Evolutionary conservation across 2,888 invertebrate genomes (phyloP).

Genomic region (Cheilosia scutellata): DNA sequence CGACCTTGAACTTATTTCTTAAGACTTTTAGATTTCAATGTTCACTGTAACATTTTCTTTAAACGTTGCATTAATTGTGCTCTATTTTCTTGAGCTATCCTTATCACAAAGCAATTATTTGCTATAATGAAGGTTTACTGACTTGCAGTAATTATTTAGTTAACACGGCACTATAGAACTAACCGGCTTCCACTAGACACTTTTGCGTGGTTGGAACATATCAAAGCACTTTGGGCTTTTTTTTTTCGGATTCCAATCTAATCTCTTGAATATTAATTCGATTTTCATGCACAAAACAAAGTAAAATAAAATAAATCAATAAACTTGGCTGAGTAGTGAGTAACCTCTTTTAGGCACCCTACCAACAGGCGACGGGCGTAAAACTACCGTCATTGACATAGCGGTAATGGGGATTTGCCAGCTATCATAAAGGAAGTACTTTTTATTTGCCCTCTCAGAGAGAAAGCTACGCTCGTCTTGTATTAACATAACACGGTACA

Average conservation of each 20-base stretch:
- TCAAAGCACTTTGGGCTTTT: conserved; percentile 3
- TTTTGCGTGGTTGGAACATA: conserved; percentile 8
- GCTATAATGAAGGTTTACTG: conserved; percentile 25
- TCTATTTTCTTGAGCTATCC: conserved; percentile 25
- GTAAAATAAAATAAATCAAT: conserved; percentile 59
- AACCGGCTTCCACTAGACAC: conserved; percentile 36
- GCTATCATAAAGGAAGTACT: conserved; percentile 49
- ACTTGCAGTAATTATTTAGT: conserved; percentile 22
- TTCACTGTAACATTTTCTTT: conserved; percentile 13
- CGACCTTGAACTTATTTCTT: conserved; percentile 67
- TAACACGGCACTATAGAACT: conserved; percentile 20
- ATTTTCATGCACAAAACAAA: neutral
- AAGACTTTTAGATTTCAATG: neutral
- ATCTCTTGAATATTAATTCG: conserved; percentile 4
- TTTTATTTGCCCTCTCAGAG: conserved; percentile 30
- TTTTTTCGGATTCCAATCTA: neutral
- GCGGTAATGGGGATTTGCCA: conserved; percentile 42
- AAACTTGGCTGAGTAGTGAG: conserved; percentile 29
- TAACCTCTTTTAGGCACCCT: conserved; percentile 54
- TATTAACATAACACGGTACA: neutral
- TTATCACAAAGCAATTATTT: conserved; percentile 14
- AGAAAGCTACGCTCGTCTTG: conserved; percentile 36
- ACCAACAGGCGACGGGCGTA: conserved; percentile 70
- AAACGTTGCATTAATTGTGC: neutral
- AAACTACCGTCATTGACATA: conserved; percentile 63